Evolutionary conservation across 2,113 vertebrate species (phyloP).

Genomic region (Sphyrna mokarran): DNA sequence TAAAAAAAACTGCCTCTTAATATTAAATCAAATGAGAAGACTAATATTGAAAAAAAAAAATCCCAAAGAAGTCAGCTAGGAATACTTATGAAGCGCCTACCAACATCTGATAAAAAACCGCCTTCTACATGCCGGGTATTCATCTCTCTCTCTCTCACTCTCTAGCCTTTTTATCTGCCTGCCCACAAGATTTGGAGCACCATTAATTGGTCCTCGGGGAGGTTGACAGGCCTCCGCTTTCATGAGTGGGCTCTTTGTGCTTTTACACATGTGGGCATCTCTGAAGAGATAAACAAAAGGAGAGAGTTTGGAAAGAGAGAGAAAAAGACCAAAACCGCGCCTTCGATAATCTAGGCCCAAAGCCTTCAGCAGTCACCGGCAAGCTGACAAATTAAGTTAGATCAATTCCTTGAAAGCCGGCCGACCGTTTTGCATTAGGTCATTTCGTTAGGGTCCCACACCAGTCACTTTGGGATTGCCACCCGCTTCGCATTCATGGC

Average conservation of each 20-base stretch:
- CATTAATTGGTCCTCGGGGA: slow-evolving; percentile 94
- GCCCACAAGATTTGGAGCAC: slow-evolving; percentile 80
- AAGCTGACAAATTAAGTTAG: neutral
- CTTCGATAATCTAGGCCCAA: slow-evolving; percentile 24
- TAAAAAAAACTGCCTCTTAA: neutral
- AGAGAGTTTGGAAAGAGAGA: slow-evolving; percentile 42
- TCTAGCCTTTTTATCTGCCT: slow-evolving; percentile 81
- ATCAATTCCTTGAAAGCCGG: neutral
- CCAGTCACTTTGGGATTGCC: neutral
- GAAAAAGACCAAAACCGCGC: slow-evolving; percentile 52
- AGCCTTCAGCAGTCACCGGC: neutral
- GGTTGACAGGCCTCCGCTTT: slow-evolving; percentile 72
- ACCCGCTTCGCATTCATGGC: neutral
- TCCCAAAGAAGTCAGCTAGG: slow-evolving; percentile 72
- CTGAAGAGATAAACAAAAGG: slow-evolving; percentile 79
- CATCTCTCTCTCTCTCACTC: slow-evolving; percentile 57
- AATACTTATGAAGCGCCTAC: slow-evolving; percentile 76
- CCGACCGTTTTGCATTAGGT: neutral
- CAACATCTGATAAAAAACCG: slow-evolving; percentile 63
- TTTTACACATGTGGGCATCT: slow-evolving; percentile 74
- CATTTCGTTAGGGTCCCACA: neutral
- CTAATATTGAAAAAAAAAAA: slow-evolving; percentile 40
- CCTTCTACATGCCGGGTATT: slow-evolving; percentile 66
- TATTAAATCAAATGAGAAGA: neutral
- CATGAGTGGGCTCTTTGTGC: slow-evolving; percentile 76